A percentile compares a stretch with the other conserved stretches of the same genome.
These are phyloP conservation scores for Siniperca chuatsi DNA, from an alignment of 2,113 vertebrate genomes.

Conservation along the genomic window DNA sequence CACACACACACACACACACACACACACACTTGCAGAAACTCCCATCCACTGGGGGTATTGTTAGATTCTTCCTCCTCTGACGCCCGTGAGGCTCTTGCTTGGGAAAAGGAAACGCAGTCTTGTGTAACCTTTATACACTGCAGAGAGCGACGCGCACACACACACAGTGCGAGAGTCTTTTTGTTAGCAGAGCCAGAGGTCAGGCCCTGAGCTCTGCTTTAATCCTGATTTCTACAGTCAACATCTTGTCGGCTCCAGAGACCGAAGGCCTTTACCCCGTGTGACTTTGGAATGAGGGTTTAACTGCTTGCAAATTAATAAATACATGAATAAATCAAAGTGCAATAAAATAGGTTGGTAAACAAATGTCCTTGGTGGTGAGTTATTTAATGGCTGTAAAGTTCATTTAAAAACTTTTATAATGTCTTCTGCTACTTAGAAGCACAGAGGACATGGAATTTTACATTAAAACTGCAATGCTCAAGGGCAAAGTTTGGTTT, in stretches of 20 bases:
- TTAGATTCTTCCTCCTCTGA: constrained; percentile 71
- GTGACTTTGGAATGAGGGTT: not conserved
- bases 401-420: not conserved
- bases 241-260: constrained; percentile 14
- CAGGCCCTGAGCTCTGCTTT: constrained; percentile 32
- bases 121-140: constrained; percentile 47
- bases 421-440: not conserved
- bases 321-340: not conserved
- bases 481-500: not conserved
- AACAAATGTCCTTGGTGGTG: not conserved
- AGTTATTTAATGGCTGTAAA: not conserved
- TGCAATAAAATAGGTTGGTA: not conserved
- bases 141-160: not conserved
- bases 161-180: constrained; percentile 5
- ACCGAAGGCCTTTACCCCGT: not conserved
- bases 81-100: constrained; percentile 54
- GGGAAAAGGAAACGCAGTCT: constrained; percentile 71
- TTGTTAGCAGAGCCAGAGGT: constrained; percentile 37
- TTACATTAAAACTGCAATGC: not conserved
- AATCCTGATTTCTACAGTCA: constrained; percentile 24
- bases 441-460: not conserved
- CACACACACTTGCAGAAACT: constrained; percentile 41
- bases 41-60: constrained; percentile 69
- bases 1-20: constrained; percentile 15
- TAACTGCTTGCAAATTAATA: constrained; percentile 1